These are phyloP conservation scores for Adelosebastes latens DNA, from an alignment of 2,797 vertebrate genomes.

Conservation along the genomic window DNA sequence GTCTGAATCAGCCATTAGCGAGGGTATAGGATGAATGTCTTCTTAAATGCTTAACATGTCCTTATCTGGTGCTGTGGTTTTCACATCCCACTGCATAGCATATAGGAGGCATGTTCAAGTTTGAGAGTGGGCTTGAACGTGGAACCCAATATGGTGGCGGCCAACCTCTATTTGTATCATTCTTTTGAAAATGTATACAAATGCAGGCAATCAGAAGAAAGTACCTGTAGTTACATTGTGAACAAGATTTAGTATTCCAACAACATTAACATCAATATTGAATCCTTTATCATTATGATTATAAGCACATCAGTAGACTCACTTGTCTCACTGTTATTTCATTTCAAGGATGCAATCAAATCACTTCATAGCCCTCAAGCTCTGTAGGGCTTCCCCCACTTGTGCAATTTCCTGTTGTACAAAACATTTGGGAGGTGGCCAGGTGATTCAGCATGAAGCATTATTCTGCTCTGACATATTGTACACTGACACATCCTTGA, in stretches of 20 bases:
- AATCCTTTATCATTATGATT: background rate
- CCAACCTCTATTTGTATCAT: too few species aligned
- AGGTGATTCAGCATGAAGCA: constrained; percentile 25
- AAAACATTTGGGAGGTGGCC: constrained; percentile 2
- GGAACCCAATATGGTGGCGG: too few species aligned
- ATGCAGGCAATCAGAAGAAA: background rate
- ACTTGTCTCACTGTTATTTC: background rate
- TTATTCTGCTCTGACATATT: background rate
- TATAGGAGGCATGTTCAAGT: too few species aligned
- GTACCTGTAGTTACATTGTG: background rate
- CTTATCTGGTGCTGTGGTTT: too few species aligned
- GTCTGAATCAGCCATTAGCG: too few species aligned
- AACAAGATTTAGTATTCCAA: background rate
- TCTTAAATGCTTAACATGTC: too few species aligned
- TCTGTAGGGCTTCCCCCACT: background rate
- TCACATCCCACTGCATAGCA: too few species aligned
- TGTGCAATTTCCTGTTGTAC: constrained; percentile 39
- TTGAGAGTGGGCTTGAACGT: too few species aligned
- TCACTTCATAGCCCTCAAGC: background rate
- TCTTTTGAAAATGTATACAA: too few species aligned
- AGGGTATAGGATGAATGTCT: too few species aligned
- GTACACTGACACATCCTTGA: background rate
- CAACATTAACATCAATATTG: background rate
- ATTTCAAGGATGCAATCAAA: background rate
- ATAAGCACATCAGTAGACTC: background rate